Evolutionary conservation across 2,797 vertebrate species (phyloP).

Genomic region (Diplodus sargus): DNA sequence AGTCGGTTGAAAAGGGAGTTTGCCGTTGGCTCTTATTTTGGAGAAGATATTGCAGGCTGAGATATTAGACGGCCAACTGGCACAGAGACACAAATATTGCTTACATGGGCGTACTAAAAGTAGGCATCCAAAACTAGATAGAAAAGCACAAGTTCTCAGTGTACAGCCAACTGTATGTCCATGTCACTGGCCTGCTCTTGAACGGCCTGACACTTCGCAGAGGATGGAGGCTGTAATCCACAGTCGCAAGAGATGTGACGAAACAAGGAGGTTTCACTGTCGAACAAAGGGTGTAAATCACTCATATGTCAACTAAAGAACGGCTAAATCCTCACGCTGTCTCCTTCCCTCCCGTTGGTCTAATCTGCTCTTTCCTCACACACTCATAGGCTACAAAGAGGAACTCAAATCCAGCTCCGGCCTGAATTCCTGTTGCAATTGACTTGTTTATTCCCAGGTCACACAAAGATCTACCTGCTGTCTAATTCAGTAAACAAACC

Average conservation of each 20-base stretch:
- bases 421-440: background rate
- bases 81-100: slow-evolving; percentile 18
- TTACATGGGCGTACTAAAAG: background rate
- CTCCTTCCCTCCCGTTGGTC: background rate
- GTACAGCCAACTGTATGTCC: slow-evolving; percentile 32
- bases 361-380: background rate
- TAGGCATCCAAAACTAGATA: slow-evolving; percentile 13
- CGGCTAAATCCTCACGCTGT: background rate
- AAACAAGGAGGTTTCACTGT: background rate
- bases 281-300: background rate
- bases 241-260: background rate
- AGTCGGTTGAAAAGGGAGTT: slow-evolving; percentile 11
- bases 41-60: slow-evolving; percentile 4
- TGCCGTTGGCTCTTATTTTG: slow-evolving; percentile 17
- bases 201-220: background rate
- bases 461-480: background rate
- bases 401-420: too few species aligned
- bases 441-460: slow-evolving; percentile 6
- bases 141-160: slow-evolving; percentile 14
- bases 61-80: slow-evolving; percentile 14
- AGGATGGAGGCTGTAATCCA: background rate
- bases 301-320: background rate
- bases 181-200: background rate
- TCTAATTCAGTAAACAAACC: background rate
- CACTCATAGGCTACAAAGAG: background rate